phyloP scores from a whole-genome alignment of 2,797 vertebrate species.

The Schizothorax lantsangensis region DNA sequence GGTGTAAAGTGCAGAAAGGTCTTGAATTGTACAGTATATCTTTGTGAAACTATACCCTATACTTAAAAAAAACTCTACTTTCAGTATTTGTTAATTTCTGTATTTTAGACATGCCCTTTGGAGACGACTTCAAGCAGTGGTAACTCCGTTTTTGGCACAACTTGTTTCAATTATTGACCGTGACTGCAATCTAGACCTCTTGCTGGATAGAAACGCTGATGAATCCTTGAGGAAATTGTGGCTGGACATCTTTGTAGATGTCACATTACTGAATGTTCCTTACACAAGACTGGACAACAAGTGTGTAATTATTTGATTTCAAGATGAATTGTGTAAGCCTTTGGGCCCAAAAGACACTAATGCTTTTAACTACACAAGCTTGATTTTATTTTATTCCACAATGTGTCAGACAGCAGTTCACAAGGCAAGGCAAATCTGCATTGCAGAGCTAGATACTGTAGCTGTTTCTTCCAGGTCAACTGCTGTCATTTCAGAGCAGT shows the following conservation, averaged over 20 bases:
- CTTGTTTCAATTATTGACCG: constrained; percentile 87
- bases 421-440: background rate
- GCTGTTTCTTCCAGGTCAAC: background rate
- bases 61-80: background rate
- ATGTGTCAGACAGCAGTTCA: background rate
- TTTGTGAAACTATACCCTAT: background rate
- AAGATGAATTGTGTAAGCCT: background rate
- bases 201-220: constrained; percentile 71
- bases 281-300: constrained; percentile 65
- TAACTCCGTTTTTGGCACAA: constrained; percentile 87
- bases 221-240: constrained; percentile 83
- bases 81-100: background rate
- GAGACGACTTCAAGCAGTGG: constrained; percentile 87
- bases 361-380: background rate
- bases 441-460: background rate
- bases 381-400: background rate
- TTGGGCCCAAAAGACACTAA: background rate
- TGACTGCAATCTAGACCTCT: constrained; percentile 89
- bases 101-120: constrained; percentile 87
- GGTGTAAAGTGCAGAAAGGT: background rate
- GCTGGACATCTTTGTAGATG: constrained; percentile 88
- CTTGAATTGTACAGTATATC: background rate
- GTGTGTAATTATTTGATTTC: constrained; percentile 71
- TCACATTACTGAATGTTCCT: constrained; percentile 83
- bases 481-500: background rate